Evolutionary conservation across 1,140 invertebrate genomes (phyloP).

Genomic region (Drosophila seguyi): DNA sequence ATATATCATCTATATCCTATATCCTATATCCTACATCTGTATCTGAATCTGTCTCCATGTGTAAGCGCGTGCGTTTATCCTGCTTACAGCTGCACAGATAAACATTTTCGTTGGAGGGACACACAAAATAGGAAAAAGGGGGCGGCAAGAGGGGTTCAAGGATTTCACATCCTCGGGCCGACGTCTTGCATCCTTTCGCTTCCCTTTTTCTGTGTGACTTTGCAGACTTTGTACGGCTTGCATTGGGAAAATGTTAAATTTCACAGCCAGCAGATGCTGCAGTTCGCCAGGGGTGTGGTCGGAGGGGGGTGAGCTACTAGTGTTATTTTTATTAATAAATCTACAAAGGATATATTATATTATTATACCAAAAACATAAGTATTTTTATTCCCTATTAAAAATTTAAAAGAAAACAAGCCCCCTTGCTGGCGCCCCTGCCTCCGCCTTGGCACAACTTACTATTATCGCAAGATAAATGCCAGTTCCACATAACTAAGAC

Average conservation of each 20-base stretch:
- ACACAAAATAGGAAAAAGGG: conserved; percentile 19
- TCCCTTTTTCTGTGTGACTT: conserved; percentile 44
- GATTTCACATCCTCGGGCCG: conserved; percentile 28
- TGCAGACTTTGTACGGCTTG: conserved; percentile 61
- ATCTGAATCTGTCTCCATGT: conserved; percentile 14
- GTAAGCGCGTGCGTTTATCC: conserved; percentile 59
- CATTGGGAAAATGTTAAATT: conserved; percentile 60
- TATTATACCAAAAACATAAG: not conserved
- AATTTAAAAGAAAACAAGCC: not conserved
- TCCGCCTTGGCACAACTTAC: conserved; percentile 62
- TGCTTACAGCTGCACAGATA: conserved; percentile 77
- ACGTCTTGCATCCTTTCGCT: conserved; percentile 9
- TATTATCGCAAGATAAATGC: conserved; percentile 82
- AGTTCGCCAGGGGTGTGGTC: not conserved
- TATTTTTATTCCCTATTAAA: not conserved
- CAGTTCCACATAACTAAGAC: conserved; percentile 74
- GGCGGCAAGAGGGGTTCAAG: conserved; percentile 1
- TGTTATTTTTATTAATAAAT: not conserved
- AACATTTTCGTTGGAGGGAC: conserved; percentile 61
- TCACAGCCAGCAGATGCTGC: conserved; percentile 53
- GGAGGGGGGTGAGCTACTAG: not conserved
- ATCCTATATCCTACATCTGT: conserved; percentile 2
- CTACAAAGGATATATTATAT: not conserved
- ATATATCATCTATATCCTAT: too few relatives aligned
- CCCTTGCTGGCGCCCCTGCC: not conserved